Evolutionary conservation across 2,113 vertebrate species (phyloP), one percentile per base, ranked within the genome.

Genomic region (Nycticorax nycticorax): DNA sequence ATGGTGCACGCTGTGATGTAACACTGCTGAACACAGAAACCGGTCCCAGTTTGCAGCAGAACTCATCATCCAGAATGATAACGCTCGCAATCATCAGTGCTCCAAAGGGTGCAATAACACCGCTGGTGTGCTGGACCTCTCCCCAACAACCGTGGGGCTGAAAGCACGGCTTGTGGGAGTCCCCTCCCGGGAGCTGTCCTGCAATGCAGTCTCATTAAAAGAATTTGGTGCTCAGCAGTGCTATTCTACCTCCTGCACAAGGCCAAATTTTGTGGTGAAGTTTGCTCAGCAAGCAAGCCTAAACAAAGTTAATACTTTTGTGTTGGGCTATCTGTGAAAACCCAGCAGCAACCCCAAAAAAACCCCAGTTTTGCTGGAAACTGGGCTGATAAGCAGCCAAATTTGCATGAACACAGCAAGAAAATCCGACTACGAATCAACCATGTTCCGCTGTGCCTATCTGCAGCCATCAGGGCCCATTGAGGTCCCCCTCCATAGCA

Each of bases 81-180:
- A 72, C 10, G 4, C 35, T 28, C 30, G 10, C 8, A 10, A 19
- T 12, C 52, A 3, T 37, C 28, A 17, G 8, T 28, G 6, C 26
- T 39, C 47, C 66, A 24, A 50, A 75, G 41, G 33, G 45, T 50
- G 30, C 52, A 37, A 0, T 2, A 12, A 28, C 1, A 24, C 37
- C 14, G 33, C 35, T 1, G 2, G 14, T 0, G 14, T 33, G 60
- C 56, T 78, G 74, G 90, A 32, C 28, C 27, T 15, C 62, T 79
- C 71, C 82, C 39, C 35, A 1, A 0, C 41, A 15, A 32, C 8
- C 17, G 24, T 3, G 20, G 12, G 8, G 67, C 60, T 30, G 71
- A 55, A 72, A 59, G 27, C 59, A n/a, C 1, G 0, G 48, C 20
- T 2, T 1, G 14, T 23, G 37, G 4, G 26, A 17, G 28, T 57